Evolutionary conservation across 2,888 invertebrate genomes (phyloP).

Genomic region (Timema cristinae): DNA sequence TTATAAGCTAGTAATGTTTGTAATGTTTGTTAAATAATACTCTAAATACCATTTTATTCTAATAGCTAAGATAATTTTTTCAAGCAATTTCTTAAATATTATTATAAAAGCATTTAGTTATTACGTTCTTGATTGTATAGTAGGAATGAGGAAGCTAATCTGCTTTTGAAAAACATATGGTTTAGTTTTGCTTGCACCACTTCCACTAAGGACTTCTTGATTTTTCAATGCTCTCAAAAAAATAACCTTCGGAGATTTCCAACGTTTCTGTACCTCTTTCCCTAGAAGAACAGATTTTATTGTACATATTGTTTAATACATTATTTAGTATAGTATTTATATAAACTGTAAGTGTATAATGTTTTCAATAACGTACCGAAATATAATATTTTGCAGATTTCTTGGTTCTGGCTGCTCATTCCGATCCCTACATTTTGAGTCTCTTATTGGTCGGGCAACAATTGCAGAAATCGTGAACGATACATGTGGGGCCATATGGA

Average conservation of each 20-base stretch:
- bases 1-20: too few species aligned
- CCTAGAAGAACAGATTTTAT: background rate
- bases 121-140: slow-evolving; percentile 7
- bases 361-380: too few species aligned
- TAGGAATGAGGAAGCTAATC: background rate
- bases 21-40: too few species aligned
- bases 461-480: too few species aligned
- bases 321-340: too few species aligned
- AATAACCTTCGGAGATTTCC: background rate
- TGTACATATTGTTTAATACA: background rate
- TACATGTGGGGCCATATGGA: too few species aligned
- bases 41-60: too few species aligned
- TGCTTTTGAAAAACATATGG: slow-evolving; percentile 2
- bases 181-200: slow-evolving; percentile 4
- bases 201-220: background rate
- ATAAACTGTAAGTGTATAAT: too few species aligned
- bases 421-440: slow-evolving; percentile 5
- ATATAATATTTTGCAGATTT: slow-evolving; percentile 7
- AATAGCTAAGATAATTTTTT: too few species aligned
- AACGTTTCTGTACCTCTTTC: slow-evolving; percentile 7
- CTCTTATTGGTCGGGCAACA: too few species aligned
- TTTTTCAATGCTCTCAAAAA: slow-evolving; percentile 8
- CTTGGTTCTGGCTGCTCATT: slow-evolving; percentile 5
- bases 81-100: background rate
- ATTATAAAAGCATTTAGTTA: background rate